Conservation (phyloP, 2,888 invertebrate species). For the Sepioteuthis lessoniana region DNA sequence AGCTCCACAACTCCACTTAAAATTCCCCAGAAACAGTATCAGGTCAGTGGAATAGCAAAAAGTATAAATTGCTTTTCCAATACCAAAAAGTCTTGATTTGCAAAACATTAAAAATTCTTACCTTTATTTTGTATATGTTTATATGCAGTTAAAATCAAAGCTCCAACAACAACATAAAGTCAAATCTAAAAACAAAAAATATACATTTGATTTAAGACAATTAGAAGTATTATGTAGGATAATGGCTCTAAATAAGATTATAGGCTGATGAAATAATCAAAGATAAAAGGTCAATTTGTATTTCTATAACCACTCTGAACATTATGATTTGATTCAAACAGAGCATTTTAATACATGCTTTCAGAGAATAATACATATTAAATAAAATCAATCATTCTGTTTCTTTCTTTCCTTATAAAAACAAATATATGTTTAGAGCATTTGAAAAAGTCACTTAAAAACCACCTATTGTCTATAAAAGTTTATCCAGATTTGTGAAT, state of each 20-base stretch:
- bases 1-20: too few species aligned
- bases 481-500: too few species aligned
- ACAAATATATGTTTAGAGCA: too few species aligned
- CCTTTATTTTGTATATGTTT: conserved; percentile 55
- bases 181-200: conserved; percentile 73
- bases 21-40: too few species aligned
- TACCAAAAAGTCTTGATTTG: too few species aligned
- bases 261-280: not conserved
- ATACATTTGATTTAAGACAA: not conserved
- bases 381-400: not conserved
- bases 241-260: not conserved
- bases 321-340: not conserved
- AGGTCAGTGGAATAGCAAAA: too few species aligned
- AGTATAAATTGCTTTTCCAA: too few species aligned
- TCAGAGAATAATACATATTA: not conserved
- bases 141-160: conserved; percentile 56
- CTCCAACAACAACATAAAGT: conserved; percentile 75
- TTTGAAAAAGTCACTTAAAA: too few species aligned
- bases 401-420: too few species aligned
- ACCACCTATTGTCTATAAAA: too few species aligned
- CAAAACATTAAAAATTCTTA: conserved; percentile 38
- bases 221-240: not conserved
- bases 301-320: not conserved
- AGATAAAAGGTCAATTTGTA: not conserved
- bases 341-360: not conserved